Evolutionary conservation across 2,113 vertebrate genomes (phyloP), one percentile per base, ranked within the genome.

Genomic region (Pelusios castaneus): DNA sequence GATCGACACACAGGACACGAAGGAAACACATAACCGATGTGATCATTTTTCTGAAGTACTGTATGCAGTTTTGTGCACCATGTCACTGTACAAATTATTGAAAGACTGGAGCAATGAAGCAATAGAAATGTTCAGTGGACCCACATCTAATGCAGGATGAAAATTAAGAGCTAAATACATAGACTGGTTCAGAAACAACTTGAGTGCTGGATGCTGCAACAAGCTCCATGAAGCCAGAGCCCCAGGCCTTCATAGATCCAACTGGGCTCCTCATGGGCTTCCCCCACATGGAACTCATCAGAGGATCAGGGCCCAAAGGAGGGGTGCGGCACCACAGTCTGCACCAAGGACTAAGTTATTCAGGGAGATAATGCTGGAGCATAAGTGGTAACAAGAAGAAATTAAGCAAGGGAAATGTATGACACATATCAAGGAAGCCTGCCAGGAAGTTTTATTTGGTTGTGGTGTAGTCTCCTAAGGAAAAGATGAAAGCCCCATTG

Each of bases 101-200:
- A 29, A 0, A 54, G 16, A 91, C 38, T 3, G 0, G 0, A 10
- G 21, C 63, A 54, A 2, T 58, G 56, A 47, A 0, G 0, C 11
- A 73, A 79, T 10, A 60, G 41, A 21, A 73, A 45, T 5, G 1
- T 52, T 82, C 67, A 5, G 3, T 1, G 31, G 38, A 41, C 25
- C 6, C 8, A 7, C 11, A n/a, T 55, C 27, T 41, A 27, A 76
- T 8, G 25, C 22, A 76, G 41, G 25, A 51, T 22, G 52, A 47
- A 7, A 41, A n/a, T 10, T 70, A 34, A 58, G 52, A 84, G 31
- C 25, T 73, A 6, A 70, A 43, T 1, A 1, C 9, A 79, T 7
- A 6, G 54, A 27, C 38, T 51, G 17, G 38, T 24, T 76, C 43
- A 76, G 73, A 43, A 41, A 76, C 73, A 45, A 76, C 24, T 38